A percentile compares a stretch with the other conserved stretches of the same genome.
These are phyloP conservation scores for Macropodus opercularis DNA, from an alignment of 2,797 vertebrate species.

Conservation along the genomic window DNA sequence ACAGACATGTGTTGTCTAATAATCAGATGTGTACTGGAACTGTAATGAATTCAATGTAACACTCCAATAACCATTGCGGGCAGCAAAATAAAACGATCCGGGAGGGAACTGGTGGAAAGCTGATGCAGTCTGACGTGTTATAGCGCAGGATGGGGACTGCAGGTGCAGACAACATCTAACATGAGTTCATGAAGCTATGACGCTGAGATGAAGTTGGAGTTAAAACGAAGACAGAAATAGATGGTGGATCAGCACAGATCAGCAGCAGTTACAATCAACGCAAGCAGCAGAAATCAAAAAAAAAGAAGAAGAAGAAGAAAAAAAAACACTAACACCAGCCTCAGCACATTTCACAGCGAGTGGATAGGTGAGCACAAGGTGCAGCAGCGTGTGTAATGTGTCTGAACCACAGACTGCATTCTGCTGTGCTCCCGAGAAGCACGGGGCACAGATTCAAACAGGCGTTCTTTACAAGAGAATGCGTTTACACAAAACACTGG, in stretches of 20 bases:
- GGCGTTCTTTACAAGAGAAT: conserved; percentile 46
- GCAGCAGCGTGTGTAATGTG: conserved; percentile 66
- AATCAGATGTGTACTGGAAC: too few relatives aligned
- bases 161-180: conserved; percentile 11
- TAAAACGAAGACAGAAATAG: conserved; percentile 42
- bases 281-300: conserved; percentile 35
- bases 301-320: conserved; percentile 27
- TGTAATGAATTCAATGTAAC: too few relatives aligned
- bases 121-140: conserved; percentile 5
- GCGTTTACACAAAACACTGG: too few relatives aligned
- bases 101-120: background rate
- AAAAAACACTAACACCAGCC: conserved; percentile 43
- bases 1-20: too few relatives aligned
- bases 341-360: conserved; percentile 65
- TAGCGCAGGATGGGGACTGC: conserved; percentile 14
- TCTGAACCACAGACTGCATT: conserved; percentile 68
- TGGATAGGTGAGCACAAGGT: conserved; percentile 55
- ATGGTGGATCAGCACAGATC: conserved; percentile 37
- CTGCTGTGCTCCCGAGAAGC: conserved; percentile 27
- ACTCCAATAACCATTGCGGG: background rate
- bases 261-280: conserved; percentile 36
- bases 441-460: conserved; percentile 34
- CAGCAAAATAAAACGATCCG: background rate
- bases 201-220: conserved; percentile 17
- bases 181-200: conserved; percentile 34